Evolutionary conservation across 2,888 invertebrate species (phyloP).

Genomic region (Caenorhabditis virilis): DNA sequence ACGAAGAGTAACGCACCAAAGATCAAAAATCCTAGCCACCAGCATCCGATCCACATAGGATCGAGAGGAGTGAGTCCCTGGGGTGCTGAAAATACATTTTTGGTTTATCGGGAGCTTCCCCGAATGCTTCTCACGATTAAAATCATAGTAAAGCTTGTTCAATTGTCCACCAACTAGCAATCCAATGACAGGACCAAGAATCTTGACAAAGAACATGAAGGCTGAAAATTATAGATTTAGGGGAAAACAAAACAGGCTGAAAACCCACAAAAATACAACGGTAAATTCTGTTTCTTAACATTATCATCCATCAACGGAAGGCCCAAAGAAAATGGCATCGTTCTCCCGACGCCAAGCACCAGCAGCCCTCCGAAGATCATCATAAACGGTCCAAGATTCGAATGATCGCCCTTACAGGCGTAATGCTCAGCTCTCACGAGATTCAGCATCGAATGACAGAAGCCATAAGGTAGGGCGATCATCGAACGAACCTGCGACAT

Average conservation of each 20-base stretch:
- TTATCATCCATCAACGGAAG: conserved; percentile 68
- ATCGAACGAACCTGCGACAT: conserved; percentile 44
- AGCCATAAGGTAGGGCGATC: conserved; percentile 57
- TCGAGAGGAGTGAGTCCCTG: conserved; percentile 68
- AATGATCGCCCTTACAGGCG: conserved; percentile 44
- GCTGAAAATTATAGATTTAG: conserved; percentile 49
- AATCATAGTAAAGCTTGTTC: conserved; percentile 65
- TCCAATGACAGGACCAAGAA: conserved; percentile 68
- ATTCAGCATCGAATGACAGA: conserved; percentile 59
- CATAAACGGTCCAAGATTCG: conserved; percentile 62
- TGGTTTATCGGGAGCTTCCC: background rate
- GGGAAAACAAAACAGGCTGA: background rate
- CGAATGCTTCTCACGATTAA: conserved; percentile 47
- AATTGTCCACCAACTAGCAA: conserved; percentile 63
- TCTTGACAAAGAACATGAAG: conserved; percentile 68
- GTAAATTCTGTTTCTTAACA: conserved; percentile 66
- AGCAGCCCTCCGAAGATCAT: conserved; percentile 67
- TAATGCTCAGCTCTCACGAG: conserved; percentile 18
- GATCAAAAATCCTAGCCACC: conserved; percentile 70
- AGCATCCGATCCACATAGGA: conserved; percentile 71
- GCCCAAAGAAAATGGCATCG: conserved; percentile 69
- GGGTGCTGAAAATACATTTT: conserved; percentile 56
- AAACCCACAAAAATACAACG: conserved; percentile 65
- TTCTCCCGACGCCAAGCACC: conserved; percentile 67
- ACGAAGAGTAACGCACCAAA: conserved; percentile 49